Percentiles rank a stretch among this genome's conserved stretches.
These are phyloP conservation scores for Hemicordylus capensis DNA, from an alignment of 2,113 vertebrate genomes.

Conservation along the genomic window DNA sequence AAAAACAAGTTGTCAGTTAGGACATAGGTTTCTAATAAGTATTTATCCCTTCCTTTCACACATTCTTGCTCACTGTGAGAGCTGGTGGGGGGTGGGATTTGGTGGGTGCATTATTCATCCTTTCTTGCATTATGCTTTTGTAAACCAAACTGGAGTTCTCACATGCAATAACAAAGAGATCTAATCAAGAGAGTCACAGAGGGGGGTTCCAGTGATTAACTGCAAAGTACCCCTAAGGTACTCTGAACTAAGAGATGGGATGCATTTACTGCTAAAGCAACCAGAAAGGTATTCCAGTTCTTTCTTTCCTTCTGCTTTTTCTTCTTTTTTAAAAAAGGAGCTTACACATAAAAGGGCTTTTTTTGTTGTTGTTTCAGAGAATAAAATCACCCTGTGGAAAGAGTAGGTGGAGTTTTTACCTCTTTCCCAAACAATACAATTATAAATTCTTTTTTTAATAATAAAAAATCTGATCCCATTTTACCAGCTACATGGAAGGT, in stretches of 20 bases:
- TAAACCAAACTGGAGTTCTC: background rate
- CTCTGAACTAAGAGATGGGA: slow-evolving; percentile 9
- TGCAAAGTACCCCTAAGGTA: slow-evolving; percentile 1
- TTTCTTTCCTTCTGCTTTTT: background rate
- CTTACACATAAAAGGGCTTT: slow-evolving; percentile 12
- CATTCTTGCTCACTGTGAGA: background rate
- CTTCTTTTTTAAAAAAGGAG: slow-evolving; percentile 27
- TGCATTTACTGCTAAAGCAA: slow-evolving; percentile 25
- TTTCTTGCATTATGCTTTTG: slow-evolving; percentile 10
- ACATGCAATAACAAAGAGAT: slow-evolving; percentile 28
- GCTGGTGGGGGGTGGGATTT: background rate
- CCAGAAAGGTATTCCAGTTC: slow-evolving; percentile 13
- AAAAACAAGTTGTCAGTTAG: background rate
- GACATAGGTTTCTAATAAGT: background rate
- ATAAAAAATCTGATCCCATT: background rate
- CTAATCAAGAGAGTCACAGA: slow-evolving; percentile 21
- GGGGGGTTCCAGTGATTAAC: slow-evolving; percentile 20
- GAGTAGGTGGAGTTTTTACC: background rate
- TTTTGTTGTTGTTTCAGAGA: background rate
- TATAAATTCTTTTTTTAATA: background rate
- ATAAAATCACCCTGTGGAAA: background rate
- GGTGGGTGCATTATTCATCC: slow-evolving; percentile 5
- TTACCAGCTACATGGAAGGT: background rate
- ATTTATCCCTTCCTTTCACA: background rate
- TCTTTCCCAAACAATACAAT: background rate